These are phyloP conservation scores for Lypha dubia DNA, from an alignment of 2,888 invertebrate species.

Conservation along the genomic window DNA sequence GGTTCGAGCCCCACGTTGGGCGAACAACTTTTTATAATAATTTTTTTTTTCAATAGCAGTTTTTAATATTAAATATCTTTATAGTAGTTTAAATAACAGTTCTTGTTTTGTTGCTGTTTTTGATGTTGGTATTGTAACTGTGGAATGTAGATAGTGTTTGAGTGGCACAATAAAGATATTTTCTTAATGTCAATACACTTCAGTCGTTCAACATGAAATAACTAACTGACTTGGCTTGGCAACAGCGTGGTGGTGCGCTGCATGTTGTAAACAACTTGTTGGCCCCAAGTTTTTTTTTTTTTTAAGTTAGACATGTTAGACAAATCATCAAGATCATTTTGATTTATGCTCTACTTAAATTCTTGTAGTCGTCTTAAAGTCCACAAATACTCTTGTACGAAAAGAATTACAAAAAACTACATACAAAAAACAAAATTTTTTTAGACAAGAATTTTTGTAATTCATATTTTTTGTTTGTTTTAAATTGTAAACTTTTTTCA, in stretches of 20 bases:
- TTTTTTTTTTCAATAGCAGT: not conserved
- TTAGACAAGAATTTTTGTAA: not conserved
- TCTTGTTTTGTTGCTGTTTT: not conserved
- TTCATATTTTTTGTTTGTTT: not conserved
- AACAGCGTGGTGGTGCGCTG: conserved; percentile 3
- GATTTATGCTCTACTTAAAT: conserved; percentile 71
- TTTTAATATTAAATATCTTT: conserved; percentile 27
- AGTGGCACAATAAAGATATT: conserved; percentile 41
- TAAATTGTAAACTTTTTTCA: not conserved
- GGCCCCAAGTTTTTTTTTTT: conserved; percentile 15
- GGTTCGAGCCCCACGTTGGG: conserved; percentile 81
- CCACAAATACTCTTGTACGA: not conserved
- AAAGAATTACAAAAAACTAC: not conserved
- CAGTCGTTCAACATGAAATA: not conserved
- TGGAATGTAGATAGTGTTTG: conserved; percentile 8
- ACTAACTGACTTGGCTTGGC: conserved; percentile 29
- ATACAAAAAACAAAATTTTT: conserved; percentile 22
- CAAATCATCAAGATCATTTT: conserved; percentile 69
- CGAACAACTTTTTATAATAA: conserved; percentile 60
- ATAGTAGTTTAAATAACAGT: not conserved
- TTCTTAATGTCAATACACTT: conserved; percentile 57
- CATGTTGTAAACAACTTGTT: conserved; percentile 25
- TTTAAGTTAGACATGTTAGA: conserved; percentile 49
- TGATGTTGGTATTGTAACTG: not conserved
- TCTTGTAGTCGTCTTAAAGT: not conserved